phyloP scores from a whole-genome alignment of 2,888 invertebrate genomes.

The Pemphredon lugubris region DNA sequence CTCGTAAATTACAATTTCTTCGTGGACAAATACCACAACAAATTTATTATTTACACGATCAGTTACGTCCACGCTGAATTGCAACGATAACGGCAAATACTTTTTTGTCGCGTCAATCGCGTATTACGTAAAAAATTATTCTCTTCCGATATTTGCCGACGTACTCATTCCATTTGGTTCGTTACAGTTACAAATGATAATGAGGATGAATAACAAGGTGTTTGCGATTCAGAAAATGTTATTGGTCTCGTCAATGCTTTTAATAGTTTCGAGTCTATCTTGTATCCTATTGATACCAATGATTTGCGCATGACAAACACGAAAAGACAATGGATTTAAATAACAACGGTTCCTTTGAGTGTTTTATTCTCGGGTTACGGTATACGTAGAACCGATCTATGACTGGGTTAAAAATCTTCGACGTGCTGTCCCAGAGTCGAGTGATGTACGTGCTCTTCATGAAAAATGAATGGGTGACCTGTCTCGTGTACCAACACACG shows the following conservation, averaged over 20 bases:
- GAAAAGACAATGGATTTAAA: conserved; percentile 20
- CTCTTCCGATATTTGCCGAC: too few species aligned
- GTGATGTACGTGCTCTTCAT: conserved; percentile 75
- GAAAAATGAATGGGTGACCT: conserved; percentile 72
- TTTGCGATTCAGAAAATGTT: too few species aligned
- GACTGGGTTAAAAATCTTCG: conserved; percentile 42
- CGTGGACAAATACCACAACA: too few species aligned
- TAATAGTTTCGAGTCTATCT: not conserved
- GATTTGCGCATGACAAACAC: not conserved
- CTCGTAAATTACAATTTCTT: too few species aligned
- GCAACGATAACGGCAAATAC: too few species aligned
- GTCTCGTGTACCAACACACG: conserved; percentile 36
- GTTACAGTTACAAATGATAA: too few species aligned
- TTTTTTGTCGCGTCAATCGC: too few species aligned
- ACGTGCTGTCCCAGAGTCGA: conserved; percentile 29
- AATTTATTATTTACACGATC: too few species aligned
- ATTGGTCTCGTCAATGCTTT: not conserved
- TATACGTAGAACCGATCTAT: conserved; percentile 40
- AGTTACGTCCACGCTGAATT: too few species aligned
- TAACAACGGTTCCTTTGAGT: conserved; percentile 11
- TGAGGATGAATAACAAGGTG: too few species aligned
- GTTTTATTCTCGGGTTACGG: conserved; percentile 30
- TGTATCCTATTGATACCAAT: not conserved
- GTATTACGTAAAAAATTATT: too few species aligned
- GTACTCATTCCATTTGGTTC: too few species aligned